phyloP scores from a whole-genome alignment of 2,113 vertebrate genomes.

The Telmatochromis sp. region DNA sequence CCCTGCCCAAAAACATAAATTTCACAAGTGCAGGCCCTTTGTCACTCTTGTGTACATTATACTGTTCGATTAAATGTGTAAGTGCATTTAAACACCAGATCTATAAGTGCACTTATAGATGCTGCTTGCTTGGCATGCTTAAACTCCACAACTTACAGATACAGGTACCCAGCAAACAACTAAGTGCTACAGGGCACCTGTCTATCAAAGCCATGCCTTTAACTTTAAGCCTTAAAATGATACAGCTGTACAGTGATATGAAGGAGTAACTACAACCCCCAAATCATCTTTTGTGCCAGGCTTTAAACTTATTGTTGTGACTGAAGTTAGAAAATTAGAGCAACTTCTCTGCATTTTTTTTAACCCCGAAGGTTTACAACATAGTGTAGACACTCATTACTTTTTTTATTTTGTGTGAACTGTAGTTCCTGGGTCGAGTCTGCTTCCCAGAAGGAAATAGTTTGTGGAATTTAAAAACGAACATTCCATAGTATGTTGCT shows the following conservation, averaged over 20 bases:
- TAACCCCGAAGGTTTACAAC: neutral
- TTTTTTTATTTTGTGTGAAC: neutral
- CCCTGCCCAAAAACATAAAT: too few relatives aligned
- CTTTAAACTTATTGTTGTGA: neutral
- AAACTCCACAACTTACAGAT: neutral
- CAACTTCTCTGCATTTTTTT: neutral
- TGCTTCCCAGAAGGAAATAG: neutral
- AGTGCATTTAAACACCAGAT: neutral
- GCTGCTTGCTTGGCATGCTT: neutral
- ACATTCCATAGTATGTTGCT: neutral
- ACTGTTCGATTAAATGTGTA: neutral
- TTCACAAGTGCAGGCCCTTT: neutral
- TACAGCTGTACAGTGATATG: neutral
- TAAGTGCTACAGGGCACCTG: neutral
- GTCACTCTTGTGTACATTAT: neutral
- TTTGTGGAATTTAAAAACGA: neutral
- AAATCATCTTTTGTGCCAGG: neutral
- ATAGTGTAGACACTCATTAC: neutral
- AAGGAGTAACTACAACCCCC: neutral
- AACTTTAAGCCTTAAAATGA: neutral
- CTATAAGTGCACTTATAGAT: neutral
- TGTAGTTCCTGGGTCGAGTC: neutral
- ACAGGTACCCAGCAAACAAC: neutral
- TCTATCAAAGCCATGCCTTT: neutral
- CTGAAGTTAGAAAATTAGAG: neutral